phyloP scores from a whole-genome alignment of 2,888 invertebrate species.

The Aricia artaxerxes region DNA sequence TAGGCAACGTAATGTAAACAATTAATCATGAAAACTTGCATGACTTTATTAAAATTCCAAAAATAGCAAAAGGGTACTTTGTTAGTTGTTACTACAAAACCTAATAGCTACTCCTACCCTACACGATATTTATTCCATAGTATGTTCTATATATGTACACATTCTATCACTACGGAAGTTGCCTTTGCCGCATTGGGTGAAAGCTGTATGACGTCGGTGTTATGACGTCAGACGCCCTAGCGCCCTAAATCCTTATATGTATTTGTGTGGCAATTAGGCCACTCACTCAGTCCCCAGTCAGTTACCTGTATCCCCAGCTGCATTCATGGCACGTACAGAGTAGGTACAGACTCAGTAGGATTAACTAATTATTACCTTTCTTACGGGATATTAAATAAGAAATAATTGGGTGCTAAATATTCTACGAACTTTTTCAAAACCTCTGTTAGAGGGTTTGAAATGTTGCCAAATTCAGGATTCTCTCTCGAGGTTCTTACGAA shows the following conservation, averaged over 20 bases:
- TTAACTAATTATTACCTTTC: not conserved
- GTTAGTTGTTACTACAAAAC: not conserved
- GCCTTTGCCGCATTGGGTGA: not conserved
- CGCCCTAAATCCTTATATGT: not conserved
- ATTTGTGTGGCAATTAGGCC: not conserved
- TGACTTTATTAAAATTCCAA: not conserved
- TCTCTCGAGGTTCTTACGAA: not conserved
- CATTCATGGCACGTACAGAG: not conserved
- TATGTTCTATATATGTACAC: not conserved
- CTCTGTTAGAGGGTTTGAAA: not conserved
- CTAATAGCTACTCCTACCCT: not conserved
- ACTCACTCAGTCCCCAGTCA: not conserved
- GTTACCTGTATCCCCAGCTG: not conserved
- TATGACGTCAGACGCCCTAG: not conserved
- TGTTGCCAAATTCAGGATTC: not conserved
- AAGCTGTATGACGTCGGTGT: slow-evolving; percentile 5
- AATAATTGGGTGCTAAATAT: too few species aligned
- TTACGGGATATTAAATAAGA: not conserved
- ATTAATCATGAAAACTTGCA: not conserved
- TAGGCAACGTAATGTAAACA: slow-evolving; percentile 4
- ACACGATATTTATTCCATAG: not conserved
- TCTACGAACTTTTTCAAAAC: not conserved
- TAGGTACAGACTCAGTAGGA: not conserved
- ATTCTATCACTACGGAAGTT: not conserved
- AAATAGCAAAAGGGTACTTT: not conserved